These are phyloP conservation scores for Gymnocheta viridis DNA, from an alignment of 2,888 invertebrate species.

Conservation along the genomic window DNA sequence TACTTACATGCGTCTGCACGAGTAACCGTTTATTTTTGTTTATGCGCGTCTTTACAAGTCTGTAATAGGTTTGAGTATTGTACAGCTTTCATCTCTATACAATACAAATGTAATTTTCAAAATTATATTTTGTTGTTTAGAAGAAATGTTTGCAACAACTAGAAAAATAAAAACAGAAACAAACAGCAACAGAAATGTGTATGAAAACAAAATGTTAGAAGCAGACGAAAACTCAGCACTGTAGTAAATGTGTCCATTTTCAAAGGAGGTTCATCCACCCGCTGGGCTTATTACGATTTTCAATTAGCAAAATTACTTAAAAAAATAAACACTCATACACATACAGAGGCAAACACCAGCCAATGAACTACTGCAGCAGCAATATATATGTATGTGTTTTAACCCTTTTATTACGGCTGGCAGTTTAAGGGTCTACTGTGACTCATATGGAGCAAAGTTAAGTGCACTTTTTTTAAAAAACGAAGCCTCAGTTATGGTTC, in stretches of 20 bases:
- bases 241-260: slow-evolving; percentile 67
- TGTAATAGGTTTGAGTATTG: neutral
- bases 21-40: slow-evolving; percentile 12
- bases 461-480: too few species aligned
- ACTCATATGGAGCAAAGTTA: neutral
- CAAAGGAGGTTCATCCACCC: slow-evolving; percentile 73
- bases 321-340: slow-evolving; percentile 39
- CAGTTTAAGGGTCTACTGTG: neutral
- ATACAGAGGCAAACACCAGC: slow-evolving; percentile 1
- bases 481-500: too few species aligned
- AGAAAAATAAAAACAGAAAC: slow-evolving; percentile 9
- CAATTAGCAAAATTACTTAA: slow-evolving; percentile 80
- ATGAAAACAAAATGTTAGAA: slow-evolving; percentile 49
- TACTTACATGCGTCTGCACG: slow-evolving; percentile 15
- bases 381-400: slow-evolving; percentile 30
- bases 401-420: slow-evolving; percentile 1
- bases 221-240: slow-evolving; percentile 39
- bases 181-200: slow-evolving; percentile 20
- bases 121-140: slow-evolving; percentile 62
- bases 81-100: neutral
- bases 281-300: slow-evolving; percentile 80
- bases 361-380: slow-evolving; percentile 9
- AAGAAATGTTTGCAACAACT: slow-evolving; percentile 40
- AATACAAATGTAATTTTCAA: slow-evolving; percentile 68
- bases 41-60: slow-evolving; percentile 12